Evolutionary conservation across 2,113 vertebrate species (phyloP), one percentile per base, ranked within the genome.

Genomic region (Saiga tatarica): DNA sequence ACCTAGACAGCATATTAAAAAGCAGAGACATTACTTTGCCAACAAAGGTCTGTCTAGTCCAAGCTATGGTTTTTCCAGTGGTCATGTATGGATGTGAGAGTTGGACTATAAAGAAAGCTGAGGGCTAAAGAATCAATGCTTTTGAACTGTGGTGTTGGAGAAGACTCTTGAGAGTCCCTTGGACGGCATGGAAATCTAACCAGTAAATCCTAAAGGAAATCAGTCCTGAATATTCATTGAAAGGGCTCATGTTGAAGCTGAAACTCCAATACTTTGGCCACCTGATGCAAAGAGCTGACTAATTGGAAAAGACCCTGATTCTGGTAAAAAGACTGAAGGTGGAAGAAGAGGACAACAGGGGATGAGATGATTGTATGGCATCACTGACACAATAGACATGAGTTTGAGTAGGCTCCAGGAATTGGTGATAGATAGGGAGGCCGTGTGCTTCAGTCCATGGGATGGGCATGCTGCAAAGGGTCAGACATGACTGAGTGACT

Each of bases 111-210:
- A 67, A 21, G 64, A 67, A 67, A 21, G 64, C 33, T 67, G 33
- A 67, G 64, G 0, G 0, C 33, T 5, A 9, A 67, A 67, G 1
- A 36, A 36, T 11, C 5, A 2, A 36, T 36, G 33, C 16, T 67
- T 11, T 36, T 67, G 17, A 67, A 67, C 62, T n/a, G 16, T 67
- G 16, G 33, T 67, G 33, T n/a, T 67, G 33, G 62, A 67, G 62
- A 67, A 67, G 64, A 67, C 33, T 36, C 64, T 67, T 11, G 8
- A 67, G 64, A 67, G 64, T 21, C 33, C 64, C 64, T 67, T 67
- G 33, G 33, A 36, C 64, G 36, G 33, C 33, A 10, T 1, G 17
- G 17, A 67, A 4, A 67, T 67, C 64, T 4, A 67, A 67, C n/a
- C 64, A 67, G 64, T 67, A 19, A 19, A 67, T 67, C 64, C 17